A percentile compares a stretch with the other conserved stretches of the same genome.
phyloP scores from a whole-genome alignment of 2,888 invertebrate species.

The Odontomyia ornata region DNA sequence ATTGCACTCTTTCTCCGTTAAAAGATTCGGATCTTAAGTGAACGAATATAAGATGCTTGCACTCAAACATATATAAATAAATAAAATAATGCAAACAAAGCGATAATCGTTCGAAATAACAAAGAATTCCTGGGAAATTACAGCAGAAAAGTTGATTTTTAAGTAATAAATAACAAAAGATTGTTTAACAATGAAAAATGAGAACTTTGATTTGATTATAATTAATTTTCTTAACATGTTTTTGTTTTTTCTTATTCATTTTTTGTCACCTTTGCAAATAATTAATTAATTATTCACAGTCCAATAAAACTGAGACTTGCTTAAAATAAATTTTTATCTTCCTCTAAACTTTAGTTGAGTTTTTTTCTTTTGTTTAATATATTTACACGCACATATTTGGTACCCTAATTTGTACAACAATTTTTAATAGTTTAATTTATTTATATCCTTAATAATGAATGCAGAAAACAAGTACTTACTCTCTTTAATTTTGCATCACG shows the following conservation, averaged over 20 bases:
- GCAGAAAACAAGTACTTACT: neutral
- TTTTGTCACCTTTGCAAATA: neutral
- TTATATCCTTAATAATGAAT: slow-evolving; percentile 22
- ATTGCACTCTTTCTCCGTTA: slow-evolving; percentile 20
- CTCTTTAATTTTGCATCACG: slow-evolving; percentile 9
- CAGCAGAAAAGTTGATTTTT: neutral
- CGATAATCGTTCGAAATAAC: neutral
- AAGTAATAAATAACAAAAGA: slow-evolving; percentile 31
- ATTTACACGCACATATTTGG: slow-evolving; percentile 48
- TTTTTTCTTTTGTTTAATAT: slow-evolving; percentile 18
- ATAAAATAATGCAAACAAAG: slow-evolving; percentile 34
- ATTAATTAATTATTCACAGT: neutral
- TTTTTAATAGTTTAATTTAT: slow-evolving; percentile 29
- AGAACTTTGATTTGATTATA: neutral
- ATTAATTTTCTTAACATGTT: neutral
- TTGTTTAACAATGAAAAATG: slow-evolving; percentile 16
- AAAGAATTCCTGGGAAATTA: slow-evolving; percentile 5
- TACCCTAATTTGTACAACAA: slow-evolving; percentile 49
- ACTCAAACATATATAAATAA: slow-evolving; percentile 11
- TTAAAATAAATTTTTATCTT: slow-evolving; percentile 7
- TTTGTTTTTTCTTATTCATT: too few relatives aligned
- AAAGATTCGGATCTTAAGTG: neutral
- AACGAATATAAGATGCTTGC: slow-evolving; percentile 17
- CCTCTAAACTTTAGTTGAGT: slow-evolving; percentile 12
- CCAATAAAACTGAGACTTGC: neutral